These are phyloP conservation scores for Rhaphigaster nebulosa DNA, from an alignment of 2,888 invertebrate species.

Conservation along the genomic window DNA sequence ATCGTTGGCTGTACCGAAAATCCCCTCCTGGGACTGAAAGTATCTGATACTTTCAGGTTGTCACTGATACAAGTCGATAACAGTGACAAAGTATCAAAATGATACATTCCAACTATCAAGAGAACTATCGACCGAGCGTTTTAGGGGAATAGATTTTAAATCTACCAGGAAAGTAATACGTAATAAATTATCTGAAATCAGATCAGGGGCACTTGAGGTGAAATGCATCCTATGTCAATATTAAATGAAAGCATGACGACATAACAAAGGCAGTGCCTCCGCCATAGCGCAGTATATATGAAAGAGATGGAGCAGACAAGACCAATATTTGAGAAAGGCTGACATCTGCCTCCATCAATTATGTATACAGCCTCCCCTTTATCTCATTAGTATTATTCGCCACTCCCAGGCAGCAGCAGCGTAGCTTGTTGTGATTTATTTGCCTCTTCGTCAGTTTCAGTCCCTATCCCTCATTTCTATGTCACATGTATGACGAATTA, in stretches of 20 bases:
- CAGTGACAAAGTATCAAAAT: too few species aligned
- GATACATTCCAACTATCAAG: too few species aligned
- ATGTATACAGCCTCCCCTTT: slow-evolving; percentile 28
- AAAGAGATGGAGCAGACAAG: slow-evolving; percentile 21
- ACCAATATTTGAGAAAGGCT: slow-evolving; percentile 33
- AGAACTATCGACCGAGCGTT: too few species aligned
- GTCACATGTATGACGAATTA: not conserved
- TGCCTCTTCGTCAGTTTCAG: not conserved
- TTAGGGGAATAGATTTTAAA: too few species aligned
- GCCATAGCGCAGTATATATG: not conserved
- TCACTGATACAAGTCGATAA: too few species aligned
- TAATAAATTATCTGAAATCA: not conserved
- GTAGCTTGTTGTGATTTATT: not conserved
- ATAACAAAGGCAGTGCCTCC: not conserved
- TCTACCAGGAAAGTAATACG: not conserved
- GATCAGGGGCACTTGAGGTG: not conserved
- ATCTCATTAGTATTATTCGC: slow-evolving; percentile 23
- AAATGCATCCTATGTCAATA: slow-evolving; percentile 11
- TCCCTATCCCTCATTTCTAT: too few species aligned
- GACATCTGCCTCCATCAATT: slow-evolving; percentile 31
- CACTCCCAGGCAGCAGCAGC: not conserved
- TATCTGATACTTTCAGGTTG: too few species aligned
- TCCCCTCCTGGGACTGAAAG: too few species aligned
- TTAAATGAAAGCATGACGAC: slow-evolving; percentile 10
- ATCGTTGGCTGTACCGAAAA: too few species aligned